Conservation (phyloP, 2,888 invertebrate species). For the Nephrotoma guestfalica region DNA sequence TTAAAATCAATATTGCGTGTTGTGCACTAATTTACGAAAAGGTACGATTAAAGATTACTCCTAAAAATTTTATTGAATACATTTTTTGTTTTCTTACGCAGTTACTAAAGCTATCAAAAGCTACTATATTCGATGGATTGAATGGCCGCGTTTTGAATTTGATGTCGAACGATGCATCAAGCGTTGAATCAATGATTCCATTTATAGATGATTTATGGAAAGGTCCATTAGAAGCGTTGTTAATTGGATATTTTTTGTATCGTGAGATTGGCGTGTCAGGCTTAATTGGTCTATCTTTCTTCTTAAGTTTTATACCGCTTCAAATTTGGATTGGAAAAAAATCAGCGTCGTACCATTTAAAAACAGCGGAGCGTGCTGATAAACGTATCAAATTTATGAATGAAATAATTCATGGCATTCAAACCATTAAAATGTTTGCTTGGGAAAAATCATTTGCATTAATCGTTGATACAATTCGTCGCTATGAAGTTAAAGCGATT, state of each 20-base stretch:
- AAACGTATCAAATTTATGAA: conserved; percentile 77
- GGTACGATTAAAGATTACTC: conserved; percentile 21
- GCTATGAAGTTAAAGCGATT: conserved; percentile 54
- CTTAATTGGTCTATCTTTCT: conserved; percentile 51
- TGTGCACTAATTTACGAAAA: conserved; percentile 2
- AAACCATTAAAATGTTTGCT: conserved; percentile 80
- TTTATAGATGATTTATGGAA: conserved; percentile 88
- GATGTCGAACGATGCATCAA: conserved; percentile 88
- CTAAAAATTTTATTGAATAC: background rate
- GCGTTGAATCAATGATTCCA: conserved; percentile 79
- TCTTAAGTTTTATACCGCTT: conserved; percentile 57
- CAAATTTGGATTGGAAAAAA: conserved; percentile 60
- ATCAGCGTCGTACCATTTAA: conserved; percentile 45
- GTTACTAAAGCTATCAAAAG: conserved; percentile 50
- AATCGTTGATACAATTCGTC: conserved; percentile 56
- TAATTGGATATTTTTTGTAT: conserved; percentile 38
- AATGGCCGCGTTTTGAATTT: conserved; percentile 71
- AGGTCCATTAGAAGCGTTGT: conserved; percentile 52
- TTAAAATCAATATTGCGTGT: conserved; percentile 53
- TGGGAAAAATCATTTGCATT: conserved; percentile 70
- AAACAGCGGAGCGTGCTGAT: conserved; percentile 69
- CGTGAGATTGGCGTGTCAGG: conserved; percentile 47
- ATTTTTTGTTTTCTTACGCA: background rate
- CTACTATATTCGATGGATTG: conserved; percentile 69
- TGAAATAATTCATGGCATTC: conserved; percentile 70